Base-by-base conservation (phyloP, 2,113 vertebrate genomes). In the Neolamprologus sp. region DNA sequence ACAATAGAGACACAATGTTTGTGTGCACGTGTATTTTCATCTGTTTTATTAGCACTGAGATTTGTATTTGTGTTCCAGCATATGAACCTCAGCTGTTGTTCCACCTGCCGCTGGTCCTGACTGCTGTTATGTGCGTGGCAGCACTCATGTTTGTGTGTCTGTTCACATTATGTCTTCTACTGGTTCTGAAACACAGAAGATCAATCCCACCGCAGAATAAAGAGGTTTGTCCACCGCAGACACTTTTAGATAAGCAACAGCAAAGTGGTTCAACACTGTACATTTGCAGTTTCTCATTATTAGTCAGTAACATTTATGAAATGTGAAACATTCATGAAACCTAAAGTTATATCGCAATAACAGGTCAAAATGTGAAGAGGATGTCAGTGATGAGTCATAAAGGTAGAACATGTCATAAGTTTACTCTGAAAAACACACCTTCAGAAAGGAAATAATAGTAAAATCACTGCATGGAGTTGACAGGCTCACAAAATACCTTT, bases 141-240 rank as follows among this genome's bases (percentile, higher is more conserved):
- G 94, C 94, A 0, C 68, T 95, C 9, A 19, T 94, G 19, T 86
- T 89, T 49, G 93, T 94, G 80, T 94, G 87, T 84, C 47, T 94
- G 11, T 95, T 94, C 19, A 92, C 93, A 33, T 35, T 92, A 7
- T 88, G 87, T 75, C 93, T 94, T 11, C 63, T 86, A 13, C 12
- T 87, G 65, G 40, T 60, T 53, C 37, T 87, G 37, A 92, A 86
- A 81, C 31, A 54, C 1, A 47, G 9, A 31, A 86, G 88, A 42
- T 26, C 86, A 2, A 3, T 2, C 23, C 16, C 17, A 7, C 81
- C 1, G 0, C 83, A 10, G 13, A 87, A 78, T 23, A 57, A 58
- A 86, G 79, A 93, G 95, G 95, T 95, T 40, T 14, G 91, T 90
- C 21, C 13, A 35, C 37, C 14, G 1, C 45, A 57, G 7, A 60